Base-by-base conservation (phyloP, 2,797 vertebrate genomes). In the Chelmon rostratus region DNA sequence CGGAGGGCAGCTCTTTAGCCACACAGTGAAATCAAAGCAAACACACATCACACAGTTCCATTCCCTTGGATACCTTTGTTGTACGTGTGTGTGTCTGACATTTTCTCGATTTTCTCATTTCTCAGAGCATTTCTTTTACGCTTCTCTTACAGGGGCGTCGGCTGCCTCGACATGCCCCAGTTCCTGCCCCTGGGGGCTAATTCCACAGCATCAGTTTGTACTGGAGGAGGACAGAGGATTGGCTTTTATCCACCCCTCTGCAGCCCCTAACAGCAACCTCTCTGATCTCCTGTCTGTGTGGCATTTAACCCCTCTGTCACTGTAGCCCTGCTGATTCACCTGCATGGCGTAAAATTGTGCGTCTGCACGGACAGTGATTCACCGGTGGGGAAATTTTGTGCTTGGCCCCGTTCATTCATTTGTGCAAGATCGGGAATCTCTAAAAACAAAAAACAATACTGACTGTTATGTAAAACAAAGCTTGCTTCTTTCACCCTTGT, bases 171-270 rank as follows among this genome's bases (percentile, higher is more conserved):
- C 94, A 87, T 90, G 94, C 86, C 92, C 81, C 85, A 86, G 92
- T 95, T 95, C 94, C 94, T 93, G 92, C 88, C 92, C 94, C 95
- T 89, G 87, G 89, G 90, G 94, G 92, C 93, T 94, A 92, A 95
- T 95, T 95, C 93, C 94, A 93, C 80, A 83, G 89, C 91, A 87
- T 94, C 89, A 82, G 91, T 90, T 89, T 91, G 89, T 89, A 89
- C 89, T 91, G 83, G 80, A 94, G 81, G 74, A 92, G 89, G 92
- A 91, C 91, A 84, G 87, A 88, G 86, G 83, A 84, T 88, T 86
- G 93, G 84, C 91, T 94, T 95, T 93, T 87, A 95, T 93, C 91
- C 90, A 76, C 91, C 92, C 87, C 87, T 84, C 75, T 86, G 80
- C 81, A 91, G 82, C 90, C 90, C 89, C 84, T 86, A 44, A 92